Evolutionary conservation across 1,140 invertebrate genomes (phyloP).

Genomic region (Drosophila funebris): DNA sequence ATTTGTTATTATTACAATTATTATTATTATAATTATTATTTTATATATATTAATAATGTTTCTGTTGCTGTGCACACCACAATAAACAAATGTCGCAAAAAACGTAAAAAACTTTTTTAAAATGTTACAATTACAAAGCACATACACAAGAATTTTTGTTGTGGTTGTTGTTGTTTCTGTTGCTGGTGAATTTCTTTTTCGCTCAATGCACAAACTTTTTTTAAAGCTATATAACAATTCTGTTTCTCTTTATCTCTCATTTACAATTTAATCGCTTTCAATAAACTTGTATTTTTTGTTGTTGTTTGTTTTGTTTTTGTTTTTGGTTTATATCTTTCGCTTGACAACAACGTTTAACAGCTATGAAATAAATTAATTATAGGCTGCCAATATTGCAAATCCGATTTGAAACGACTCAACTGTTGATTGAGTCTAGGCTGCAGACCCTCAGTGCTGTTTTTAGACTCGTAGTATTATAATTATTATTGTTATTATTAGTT

Average conservation of each 20-base stretch:
- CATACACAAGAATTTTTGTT: conserved; percentile 43
- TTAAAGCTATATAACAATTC: conserved; percentile 54
- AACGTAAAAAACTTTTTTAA: conserved; percentile 53
- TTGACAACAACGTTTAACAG: conserved; percentile 42
- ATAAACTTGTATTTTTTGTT: conserved; percentile 9
- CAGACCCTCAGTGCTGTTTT: conserved; percentile 29
- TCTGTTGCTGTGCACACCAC: conserved; percentile 15
- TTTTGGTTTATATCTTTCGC: conserved; percentile 24
- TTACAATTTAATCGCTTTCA: conserved; percentile 23
- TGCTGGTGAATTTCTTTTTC: conserved; percentile 17
- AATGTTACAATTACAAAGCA: conserved; percentile 74
- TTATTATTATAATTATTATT: too few species aligned
- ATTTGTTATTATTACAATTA: conserved; percentile 15
- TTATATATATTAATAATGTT: too few species aligned
- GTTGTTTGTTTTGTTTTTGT: conserved; percentile 7
- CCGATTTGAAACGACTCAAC: conserved; percentile 11
- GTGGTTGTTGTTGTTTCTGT: conserved; percentile 30
- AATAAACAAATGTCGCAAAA: conserved; percentile 37
- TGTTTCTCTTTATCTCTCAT: conserved; percentile 12
- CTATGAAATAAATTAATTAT: conserved; percentile 22
- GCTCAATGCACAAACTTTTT: conserved; percentile 31
- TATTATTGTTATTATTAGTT: conserved; percentile 13
- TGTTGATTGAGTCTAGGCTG: conserved; percentile 7
- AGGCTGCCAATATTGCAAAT: conserved; percentile 18
- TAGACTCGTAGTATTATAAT: background rate